These are phyloP conservation scores for Eidolon helvum DNA, from an alignment of 2,113 vertebrate genomes.

Conservation along the genomic window DNA sequence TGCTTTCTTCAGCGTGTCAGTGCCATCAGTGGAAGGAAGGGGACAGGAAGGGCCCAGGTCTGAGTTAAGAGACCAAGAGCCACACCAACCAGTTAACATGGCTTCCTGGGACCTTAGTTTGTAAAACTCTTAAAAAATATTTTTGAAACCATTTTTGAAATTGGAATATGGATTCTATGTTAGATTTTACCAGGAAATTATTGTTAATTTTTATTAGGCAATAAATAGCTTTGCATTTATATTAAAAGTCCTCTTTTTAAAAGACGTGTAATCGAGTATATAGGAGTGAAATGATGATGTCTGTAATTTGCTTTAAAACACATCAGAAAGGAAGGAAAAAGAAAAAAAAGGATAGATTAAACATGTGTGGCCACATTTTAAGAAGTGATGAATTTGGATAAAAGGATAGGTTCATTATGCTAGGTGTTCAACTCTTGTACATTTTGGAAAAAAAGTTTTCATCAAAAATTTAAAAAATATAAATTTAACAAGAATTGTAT, in stretches of 20 bases:
- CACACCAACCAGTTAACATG: neutral
- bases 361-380: neutral
- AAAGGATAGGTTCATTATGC: neutral
- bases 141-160: neutral
- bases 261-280: rapidly evolving
- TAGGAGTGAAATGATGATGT: neutral
- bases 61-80: neutral
- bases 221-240: neutral
- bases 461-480: neutral
- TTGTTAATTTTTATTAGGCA: neutral
- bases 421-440: neutral
- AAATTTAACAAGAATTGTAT: neutral
- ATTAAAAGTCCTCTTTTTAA: neutral
- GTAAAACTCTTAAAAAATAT: neutral
- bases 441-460: neutral
- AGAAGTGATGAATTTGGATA: neutral
- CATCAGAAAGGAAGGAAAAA: neutral
- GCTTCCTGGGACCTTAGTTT: neutral
- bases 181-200: neutral
- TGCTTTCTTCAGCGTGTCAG: neutral
- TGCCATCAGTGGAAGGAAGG: neutral
- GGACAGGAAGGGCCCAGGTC: neutral
- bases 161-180: neutral
- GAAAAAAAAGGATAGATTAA: neutral
- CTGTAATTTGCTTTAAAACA: neutral